Evolutionary conservation across 2,888 invertebrate species (phyloP).

Genomic region (Craniophora ligustri): DNA sequence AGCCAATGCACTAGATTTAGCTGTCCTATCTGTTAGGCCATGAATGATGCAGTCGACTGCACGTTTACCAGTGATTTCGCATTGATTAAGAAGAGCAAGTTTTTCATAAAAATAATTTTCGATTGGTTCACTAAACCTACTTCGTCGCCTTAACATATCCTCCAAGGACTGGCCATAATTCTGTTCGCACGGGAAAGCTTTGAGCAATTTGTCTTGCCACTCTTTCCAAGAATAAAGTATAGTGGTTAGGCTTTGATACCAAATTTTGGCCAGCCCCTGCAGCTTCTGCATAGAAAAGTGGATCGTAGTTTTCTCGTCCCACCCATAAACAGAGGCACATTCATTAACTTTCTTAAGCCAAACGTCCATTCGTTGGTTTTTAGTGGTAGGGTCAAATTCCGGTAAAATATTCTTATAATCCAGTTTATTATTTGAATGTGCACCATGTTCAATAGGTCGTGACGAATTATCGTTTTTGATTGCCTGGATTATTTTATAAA

Average conservation of each 20-base stretch:
- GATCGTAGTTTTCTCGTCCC: conserved; percentile 42
- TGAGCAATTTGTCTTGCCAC: conserved; percentile 50
- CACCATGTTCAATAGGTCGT: background rate
- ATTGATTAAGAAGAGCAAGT: background rate
- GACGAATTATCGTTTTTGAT: background rate
- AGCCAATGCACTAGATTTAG: conserved; percentile 11
- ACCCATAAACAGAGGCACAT: conserved; percentile 23
- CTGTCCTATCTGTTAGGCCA: conserved; percentile 26
- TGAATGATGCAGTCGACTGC: conserved; percentile 39
- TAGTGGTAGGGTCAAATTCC: background rate
- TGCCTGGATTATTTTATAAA: background rate
- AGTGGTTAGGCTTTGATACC: conserved; percentile 47
- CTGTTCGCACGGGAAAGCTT: conserved; percentile 51
- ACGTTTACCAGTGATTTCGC: conserved; percentile 9
- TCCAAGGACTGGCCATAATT: conserved; percentile 52
- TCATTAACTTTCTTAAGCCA: conserved; percentile 5
- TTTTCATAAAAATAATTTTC: conserved; percentile 17
- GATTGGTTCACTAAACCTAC: conserved; percentile 8
- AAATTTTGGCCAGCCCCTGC: conserved; percentile 45
- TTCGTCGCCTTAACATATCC: conserved; percentile 46
- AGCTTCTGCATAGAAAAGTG: conserved; percentile 31
- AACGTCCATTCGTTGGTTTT: background rate
- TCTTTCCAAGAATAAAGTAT: conserved; percentile 50
- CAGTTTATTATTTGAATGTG: background rate
- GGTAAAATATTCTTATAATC: background rate